phyloP scores from a whole-genome alignment of 2,888 invertebrate species.

The Sipha maydis region DNA sequence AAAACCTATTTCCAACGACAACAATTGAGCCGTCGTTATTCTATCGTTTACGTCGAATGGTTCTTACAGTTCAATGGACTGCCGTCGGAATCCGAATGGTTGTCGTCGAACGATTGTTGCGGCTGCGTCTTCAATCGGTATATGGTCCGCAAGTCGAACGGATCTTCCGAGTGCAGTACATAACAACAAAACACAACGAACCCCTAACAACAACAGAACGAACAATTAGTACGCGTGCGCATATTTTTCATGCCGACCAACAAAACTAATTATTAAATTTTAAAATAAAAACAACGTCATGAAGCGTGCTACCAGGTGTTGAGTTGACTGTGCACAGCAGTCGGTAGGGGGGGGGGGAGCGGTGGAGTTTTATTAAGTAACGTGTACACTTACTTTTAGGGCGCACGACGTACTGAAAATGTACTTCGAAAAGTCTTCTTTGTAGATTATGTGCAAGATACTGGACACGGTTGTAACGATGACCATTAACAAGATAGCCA shows the following conservation, averaged over 20 bases:
- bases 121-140: conserved; percentile 67
- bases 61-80: conserved; percentile 73
- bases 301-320: background rate
- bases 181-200: conserved; percentile 73
- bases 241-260: background rate
- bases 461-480: conserved; percentile 74
- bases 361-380: too few relatives aligned
- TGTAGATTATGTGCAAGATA: conserved; percentile 74
- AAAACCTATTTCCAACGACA: background rate
- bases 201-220: conserved; percentile 68
- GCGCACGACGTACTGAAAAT: conserved; percentile 80
- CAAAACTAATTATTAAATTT: background rate
- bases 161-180: conserved; percentile 72
- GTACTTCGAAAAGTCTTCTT: conserved; percentile 77
- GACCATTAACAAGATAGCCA: conserved; percentile 73
- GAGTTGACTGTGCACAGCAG: background rate
- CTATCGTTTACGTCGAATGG: background rate
- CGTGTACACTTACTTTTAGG: conserved; percentile 72
- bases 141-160: conserved; percentile 68
- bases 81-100: conserved; percentile 71
- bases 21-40: background rate
- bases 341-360: too few relatives aligned
- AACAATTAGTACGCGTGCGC: conserved; percentile 61
- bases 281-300: background rate
- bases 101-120: conserved; percentile 68